Evolutionary conservation across 1,140 invertebrate genomes (phyloP).

Genomic region (Drosophila prosaltans): DNA sequence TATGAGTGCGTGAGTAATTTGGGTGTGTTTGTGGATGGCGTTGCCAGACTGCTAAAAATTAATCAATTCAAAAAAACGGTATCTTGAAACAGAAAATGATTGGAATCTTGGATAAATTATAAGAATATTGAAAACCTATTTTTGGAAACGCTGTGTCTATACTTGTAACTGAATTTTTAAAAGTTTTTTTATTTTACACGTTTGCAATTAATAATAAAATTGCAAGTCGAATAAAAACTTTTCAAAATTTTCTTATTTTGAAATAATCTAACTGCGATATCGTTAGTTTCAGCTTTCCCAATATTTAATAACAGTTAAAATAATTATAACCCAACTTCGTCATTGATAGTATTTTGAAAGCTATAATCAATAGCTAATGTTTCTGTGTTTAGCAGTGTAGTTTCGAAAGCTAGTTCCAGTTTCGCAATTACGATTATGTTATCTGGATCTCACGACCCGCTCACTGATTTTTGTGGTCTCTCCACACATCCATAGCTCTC

Average conservation of each 20-base stretch:
- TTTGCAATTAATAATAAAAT: too few species aligned
- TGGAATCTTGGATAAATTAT: background rate
- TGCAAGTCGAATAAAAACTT: too few species aligned
- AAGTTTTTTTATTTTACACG: too few species aligned
- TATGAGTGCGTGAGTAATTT: slow-evolving; percentile 28
- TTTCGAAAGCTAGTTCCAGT: slow-evolving; percentile 11
- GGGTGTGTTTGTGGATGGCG: slow-evolving; percentile 29
- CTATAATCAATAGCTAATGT: background rate
- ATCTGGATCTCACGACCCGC: slow-evolving; percentile 38
- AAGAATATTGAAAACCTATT: background rate
- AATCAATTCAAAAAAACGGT: slow-evolving; percentile 6
- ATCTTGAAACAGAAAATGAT: background rate
- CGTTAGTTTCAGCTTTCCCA: too few species aligned
- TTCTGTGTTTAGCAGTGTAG: background rate
- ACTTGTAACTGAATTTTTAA: too few species aligned
- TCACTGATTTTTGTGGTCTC: slow-evolving; percentile 22
- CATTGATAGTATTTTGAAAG: background rate
- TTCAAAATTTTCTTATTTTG: too few species aligned
- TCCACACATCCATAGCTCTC: slow-evolving; percentile 31
- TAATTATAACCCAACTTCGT: too few species aligned
- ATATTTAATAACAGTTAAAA: too few species aligned
- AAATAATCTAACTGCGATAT: too few species aligned
- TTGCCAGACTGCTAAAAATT: slow-evolving; percentile 22
- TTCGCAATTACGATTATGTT: slow-evolving; percentile 39
- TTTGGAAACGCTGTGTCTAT: too few species aligned